Conservation (phyloP, 2,113 vertebrate species). For the Antigone vipio region DNA sequence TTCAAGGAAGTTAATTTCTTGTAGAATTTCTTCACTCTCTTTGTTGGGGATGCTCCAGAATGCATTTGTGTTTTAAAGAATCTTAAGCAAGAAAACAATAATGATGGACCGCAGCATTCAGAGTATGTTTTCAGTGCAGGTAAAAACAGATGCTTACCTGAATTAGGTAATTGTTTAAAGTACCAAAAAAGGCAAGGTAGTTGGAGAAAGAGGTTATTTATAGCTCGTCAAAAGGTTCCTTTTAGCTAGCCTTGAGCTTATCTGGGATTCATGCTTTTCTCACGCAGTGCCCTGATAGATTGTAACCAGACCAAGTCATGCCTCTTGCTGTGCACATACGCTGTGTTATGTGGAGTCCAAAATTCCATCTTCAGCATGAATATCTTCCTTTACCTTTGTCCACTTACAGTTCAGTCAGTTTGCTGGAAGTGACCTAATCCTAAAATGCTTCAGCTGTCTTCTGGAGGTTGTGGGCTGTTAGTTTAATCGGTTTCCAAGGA, state of each 20-base stretch:
- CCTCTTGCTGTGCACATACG: neutral
- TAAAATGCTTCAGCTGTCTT: constrained; percentile 1
- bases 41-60: neutral
- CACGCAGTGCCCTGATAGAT: neutral
- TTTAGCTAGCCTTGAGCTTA: neutral
- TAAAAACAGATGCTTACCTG: neutral
- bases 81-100: neutral
- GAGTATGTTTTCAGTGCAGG: neutral
- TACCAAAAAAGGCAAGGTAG: neutral
- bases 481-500: constrained; percentile 33
- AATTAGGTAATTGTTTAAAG: constrained; percentile 2
- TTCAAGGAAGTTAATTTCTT: neutral
- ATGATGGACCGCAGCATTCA: neutral
- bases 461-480: neutral
- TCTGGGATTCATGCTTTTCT: neutral
- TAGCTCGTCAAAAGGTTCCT: constrained; percentile 1
- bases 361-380: neutral
- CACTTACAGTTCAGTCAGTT: neutral
- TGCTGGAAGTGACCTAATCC: neutral
- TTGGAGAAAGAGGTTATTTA: neutral
- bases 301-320: neutral
- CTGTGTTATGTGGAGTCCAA: neutral
- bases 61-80: neutral
- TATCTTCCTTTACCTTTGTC: constrained; percentile 3
- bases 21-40: neutral